These are phyloP conservation scores for Chrysotoxum bicinctum DNA, from an alignment of 2,888 invertebrate genomes.

Conservation along the genomic window DNA sequence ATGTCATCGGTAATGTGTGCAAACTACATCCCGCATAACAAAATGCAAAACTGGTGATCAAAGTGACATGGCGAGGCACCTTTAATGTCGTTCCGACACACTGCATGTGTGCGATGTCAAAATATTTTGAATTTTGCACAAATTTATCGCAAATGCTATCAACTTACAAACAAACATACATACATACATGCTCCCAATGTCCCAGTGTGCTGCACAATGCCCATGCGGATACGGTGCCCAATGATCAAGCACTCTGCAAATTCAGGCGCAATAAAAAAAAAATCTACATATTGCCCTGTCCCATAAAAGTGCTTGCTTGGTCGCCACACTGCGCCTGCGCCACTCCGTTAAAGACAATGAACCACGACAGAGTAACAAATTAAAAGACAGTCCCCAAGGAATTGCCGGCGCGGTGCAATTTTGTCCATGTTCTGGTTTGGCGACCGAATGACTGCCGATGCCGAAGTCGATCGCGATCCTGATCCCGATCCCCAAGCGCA, in stretches of 20 bases:
- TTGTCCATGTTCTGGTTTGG: background rate
- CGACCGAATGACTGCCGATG: slow-evolving; percentile 37
- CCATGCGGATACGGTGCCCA: background rate
- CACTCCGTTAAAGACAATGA: slow-evolving; percentile 53
- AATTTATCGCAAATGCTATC: slow-evolving; percentile 80
- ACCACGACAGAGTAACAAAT: slow-evolving; percentile 61
- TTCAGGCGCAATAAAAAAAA: slow-evolving; percentile 62
- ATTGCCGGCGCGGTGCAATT: slow-evolving; percentile 19
- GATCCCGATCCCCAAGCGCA: background rate
- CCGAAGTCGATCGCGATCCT: background rate
- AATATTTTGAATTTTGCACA: slow-evolving; percentile 76
- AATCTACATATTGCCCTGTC: slow-evolving; percentile 72
- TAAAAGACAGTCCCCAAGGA: slow-evolving; percentile 65
- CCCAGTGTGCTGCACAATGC: slow-evolving; percentile 8
- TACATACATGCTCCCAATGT: slow-evolving; percentile 48
- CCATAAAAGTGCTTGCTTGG: slow-evolving; percentile 56
- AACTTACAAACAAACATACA: too few relatives aligned
- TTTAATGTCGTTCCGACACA: slow-evolving; percentile 56
- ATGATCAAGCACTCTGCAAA: slow-evolving; percentile 42
- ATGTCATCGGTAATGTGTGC: slow-evolving; percentile 56
- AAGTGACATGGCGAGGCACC: slow-evolving; percentile 62
- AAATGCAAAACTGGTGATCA: slow-evolving; percentile 49
- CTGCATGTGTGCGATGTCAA: slow-evolving; percentile 58
- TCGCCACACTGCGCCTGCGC: slow-evolving; percentile 16
- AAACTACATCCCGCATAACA: slow-evolving; percentile 32